phyloP scores from a whole-genome alignment of 2,797 vertebrate genomes.

The Clamator glandarius region DNA sequence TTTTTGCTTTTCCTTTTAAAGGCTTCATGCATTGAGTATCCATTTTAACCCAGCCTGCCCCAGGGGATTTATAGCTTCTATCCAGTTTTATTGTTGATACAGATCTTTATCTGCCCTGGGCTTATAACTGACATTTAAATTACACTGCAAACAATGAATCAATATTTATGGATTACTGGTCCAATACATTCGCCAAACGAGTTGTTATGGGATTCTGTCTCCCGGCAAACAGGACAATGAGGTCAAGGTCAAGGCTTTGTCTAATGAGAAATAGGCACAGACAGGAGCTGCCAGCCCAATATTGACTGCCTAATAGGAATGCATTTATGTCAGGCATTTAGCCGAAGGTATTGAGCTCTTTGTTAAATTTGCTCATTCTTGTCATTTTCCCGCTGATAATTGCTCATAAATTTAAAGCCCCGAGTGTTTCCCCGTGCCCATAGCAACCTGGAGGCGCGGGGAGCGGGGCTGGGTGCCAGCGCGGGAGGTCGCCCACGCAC shows the following conservation, averaged over 20 bases:
- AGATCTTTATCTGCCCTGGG: conserved; percentile 87
- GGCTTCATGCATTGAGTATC: background rate
- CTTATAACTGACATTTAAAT: conserved; percentile 96
- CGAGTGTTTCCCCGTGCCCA: background rate
- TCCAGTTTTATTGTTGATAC: conserved; percentile 82
- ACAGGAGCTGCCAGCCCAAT: conserved; percentile 81
- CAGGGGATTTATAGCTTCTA: conserved; percentile 66
- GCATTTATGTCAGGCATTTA: background rate
- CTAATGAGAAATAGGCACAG: conserved; percentile 83
- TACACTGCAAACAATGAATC: conserved; percentile 93
- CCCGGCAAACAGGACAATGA: conserved; percentile 81
- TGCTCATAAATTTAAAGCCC: background rate
- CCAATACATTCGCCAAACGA: conserved; percentile 83
- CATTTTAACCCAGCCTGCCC: conserved; percentile 41
- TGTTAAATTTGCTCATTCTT: background rate
- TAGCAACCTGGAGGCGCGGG: background rate
- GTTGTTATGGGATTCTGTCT: conserved; percentile 77
- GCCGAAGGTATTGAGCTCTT: background rate
- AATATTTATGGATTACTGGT: conserved; percentile 92
- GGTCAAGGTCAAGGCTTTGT: conserved; percentile 92
- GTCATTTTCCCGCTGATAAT: background rate
- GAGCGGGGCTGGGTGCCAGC: background rate
- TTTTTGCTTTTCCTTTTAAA: background rate
- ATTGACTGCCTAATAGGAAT: conserved; percentile 79
- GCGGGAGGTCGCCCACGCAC: accelerated